Evolutionary conservation across 2,888 invertebrate genomes (phyloP).

Genomic region (Zhengitettix transpicula): DNA sequence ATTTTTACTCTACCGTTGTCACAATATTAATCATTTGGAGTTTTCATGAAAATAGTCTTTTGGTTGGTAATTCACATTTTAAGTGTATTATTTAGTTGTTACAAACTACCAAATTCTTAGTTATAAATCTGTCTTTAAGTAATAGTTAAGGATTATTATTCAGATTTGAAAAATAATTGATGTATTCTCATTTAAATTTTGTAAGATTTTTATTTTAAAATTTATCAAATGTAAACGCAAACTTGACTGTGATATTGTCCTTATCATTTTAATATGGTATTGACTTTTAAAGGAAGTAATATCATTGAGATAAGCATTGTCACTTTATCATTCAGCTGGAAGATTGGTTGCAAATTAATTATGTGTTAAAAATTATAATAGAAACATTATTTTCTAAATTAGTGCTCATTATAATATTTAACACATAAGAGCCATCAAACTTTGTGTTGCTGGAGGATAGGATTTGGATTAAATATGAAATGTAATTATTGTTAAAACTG

Average conservation of each 20-base stretch:
- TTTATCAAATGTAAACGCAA: slow-evolving; percentile 13
- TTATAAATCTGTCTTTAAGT: no score
- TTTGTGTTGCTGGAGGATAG: neutral
- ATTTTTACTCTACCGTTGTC: no score
- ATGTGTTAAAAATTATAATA: neutral
- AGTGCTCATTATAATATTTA: no score
- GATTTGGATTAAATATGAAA: neutral
- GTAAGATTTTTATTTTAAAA: no score
- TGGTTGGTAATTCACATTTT: no score
- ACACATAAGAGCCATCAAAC: neutral
- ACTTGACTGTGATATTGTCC: slow-evolving; percentile 34
- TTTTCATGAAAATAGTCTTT: no score
- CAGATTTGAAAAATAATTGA: no score
- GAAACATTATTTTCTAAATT: neutral
- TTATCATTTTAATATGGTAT: slow-evolving; percentile 33
- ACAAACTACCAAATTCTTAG: no score
- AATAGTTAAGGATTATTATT: no score
- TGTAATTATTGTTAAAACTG: neutral
- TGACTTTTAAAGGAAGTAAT: slow-evolving; percentile 41
- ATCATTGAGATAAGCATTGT: slow-evolving; percentile 25
- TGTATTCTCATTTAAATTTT: no score
- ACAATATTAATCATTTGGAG: no score
- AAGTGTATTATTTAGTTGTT: no score
- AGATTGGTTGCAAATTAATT: neutral
- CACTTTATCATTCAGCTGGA: slow-evolving; percentile 7